Evolutionary conservation across 2,113 vertebrate genomes (phyloP).

Genomic region (Lucifuga dentata): DNA sequence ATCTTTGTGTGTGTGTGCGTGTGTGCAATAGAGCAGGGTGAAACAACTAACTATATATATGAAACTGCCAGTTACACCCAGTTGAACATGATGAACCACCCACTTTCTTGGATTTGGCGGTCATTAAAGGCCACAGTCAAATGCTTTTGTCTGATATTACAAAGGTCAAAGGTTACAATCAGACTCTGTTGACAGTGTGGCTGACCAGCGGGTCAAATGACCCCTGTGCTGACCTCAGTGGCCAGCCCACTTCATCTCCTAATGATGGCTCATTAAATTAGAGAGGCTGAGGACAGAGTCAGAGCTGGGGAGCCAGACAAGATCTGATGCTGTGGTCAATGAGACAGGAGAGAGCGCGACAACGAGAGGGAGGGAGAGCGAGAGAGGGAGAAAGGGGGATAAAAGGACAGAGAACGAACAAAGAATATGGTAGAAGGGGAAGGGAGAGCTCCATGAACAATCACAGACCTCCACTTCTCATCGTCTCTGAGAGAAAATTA

Average conservation of each 20-base stretch:
- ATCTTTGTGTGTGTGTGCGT: too few species aligned
- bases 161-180: constrained; percentile 76
- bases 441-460: constrained; percentile 35
- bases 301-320: constrained; percentile 4
- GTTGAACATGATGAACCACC: constrained; percentile 64
- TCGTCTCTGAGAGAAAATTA: constrained; percentile 89
- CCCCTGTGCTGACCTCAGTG: constrained; percentile 35
- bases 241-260: constrained; percentile 67
- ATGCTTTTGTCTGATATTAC: constrained; percentile 69
- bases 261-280: constrained; percentile 77
- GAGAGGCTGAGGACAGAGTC: constrained; percentile 12
- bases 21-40: too few species aligned
- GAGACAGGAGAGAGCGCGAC: constrained; percentile 22
- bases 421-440: constrained; percentile 38
- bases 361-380: neutral
- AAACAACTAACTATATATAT: neutral
- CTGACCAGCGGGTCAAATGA: constrained; percentile 52
- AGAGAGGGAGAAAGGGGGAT: constrained; percentile 1
- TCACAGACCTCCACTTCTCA: constrained; percentile 62
- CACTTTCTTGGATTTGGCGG: constrained; percentile 64
- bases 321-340: constrained; percentile 36
- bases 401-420: constrained; percentile 51
- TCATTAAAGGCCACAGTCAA: constrained; percentile 75
- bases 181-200: constrained; percentile 69
- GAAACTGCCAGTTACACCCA: constrained; percentile 24